phyloP scores from a whole-genome alignment of 2,113 vertebrate species.

The Orcinus orca region DNA sequence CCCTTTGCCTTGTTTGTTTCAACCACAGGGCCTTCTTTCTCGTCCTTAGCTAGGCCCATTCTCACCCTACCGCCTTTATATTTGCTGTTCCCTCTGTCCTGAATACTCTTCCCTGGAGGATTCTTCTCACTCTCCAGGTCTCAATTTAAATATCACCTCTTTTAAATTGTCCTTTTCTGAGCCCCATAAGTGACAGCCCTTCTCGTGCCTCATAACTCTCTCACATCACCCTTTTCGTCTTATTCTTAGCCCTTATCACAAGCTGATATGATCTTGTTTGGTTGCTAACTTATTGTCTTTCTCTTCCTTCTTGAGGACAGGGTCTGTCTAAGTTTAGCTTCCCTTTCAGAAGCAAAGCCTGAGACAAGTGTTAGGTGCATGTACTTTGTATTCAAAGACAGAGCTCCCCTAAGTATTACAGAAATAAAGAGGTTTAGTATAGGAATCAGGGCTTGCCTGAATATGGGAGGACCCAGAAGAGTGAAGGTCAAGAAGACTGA shows the following conservation, averaged over 20 bases:
- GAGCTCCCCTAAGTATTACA: neutral
- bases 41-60: neutral
- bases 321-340: neutral
- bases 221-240: neutral
- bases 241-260: neutral
- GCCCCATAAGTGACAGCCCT: neutral
- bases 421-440: neutral
- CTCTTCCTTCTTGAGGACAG: neutral
- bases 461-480: neutral
- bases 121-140: neutral
- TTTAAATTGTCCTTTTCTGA: constrained; percentile 5
- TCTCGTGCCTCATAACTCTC: neutral
- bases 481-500: neutral
- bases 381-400: neutral
- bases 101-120: neutral
- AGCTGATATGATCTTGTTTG: neutral
- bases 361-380: neutral
- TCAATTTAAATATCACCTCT: neutral
- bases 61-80: neutral
- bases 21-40: neutral
- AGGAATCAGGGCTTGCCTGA: neutral
- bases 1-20: neutral
- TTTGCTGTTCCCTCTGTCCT: neutral
- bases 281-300: neutral
- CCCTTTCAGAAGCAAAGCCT: neutral